Percentiles rank a stretch among this genome's conserved stretches.
Evolutionary conservation across 2,797 vertebrate species (phyloP).

Genomic region (Smutsia temminckii): DNA sequence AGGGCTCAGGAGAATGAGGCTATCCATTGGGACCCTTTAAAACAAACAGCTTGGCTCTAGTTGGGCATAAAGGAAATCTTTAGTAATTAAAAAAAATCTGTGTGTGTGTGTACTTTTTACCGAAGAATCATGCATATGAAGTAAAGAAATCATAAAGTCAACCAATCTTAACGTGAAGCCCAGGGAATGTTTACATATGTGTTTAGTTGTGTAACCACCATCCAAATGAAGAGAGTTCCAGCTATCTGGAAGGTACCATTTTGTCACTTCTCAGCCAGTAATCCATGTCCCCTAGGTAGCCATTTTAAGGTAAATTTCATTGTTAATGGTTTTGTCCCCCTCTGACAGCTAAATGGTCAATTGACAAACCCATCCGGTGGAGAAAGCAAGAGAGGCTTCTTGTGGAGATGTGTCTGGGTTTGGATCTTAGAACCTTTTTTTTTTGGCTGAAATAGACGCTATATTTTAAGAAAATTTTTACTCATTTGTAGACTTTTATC

Average conservation of each 20-base stretch:
- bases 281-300: no score
- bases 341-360: not conserved
- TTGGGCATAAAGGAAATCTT: not conserved
- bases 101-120: not conserved
- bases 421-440: not conserved
- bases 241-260: not conserved
- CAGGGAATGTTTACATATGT: not conserved
- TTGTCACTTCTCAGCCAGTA: not conserved
- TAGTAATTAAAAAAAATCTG: not conserved
- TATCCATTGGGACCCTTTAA: not conserved
- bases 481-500: slow-evolving; percentile 12
- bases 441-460: not conserved
- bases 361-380: not conserved
- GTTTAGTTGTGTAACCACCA: not conserved
- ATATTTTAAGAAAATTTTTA: slow-evolving; percentile 17
- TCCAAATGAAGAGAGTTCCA: not conserved
- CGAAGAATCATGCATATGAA: not conserved
- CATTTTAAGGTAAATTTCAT: no score
- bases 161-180: not conserved
- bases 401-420: not conserved
- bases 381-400: not conserved
- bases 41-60: not conserved
- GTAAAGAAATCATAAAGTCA: not conserved
- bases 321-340: not conserved
- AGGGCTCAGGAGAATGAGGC: not conserved